Evolutionary conservation across 64 coral and sea anemone species (phyloP), one percentile per base, ranked within the genome.

Genomic region (Montipora cactus): DNA sequence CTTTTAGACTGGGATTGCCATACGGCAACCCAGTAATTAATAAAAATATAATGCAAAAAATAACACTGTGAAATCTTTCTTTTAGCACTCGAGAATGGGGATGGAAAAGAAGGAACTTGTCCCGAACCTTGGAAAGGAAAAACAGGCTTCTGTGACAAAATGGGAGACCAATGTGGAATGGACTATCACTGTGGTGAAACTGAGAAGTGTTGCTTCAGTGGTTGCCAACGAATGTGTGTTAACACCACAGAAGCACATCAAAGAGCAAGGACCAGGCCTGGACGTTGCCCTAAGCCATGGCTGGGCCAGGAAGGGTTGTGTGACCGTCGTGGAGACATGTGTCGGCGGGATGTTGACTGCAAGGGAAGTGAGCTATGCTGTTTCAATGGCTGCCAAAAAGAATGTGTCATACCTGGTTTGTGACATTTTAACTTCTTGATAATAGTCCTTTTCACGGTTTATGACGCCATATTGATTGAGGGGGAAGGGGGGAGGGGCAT

Each of bases 161-260:
- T 88, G 84, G 92, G 76, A 16, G 84, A 93, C 47, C 12, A 93
- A 49, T 93, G 92, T 81, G 77, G 59, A 37, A 88, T 79, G 77
- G 92, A 93, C 67, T 88, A 51, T n/a, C 77, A 73, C 59, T 93
- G 92, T 59, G 23, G 58, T 58, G 81, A 62, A 77, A 93, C 87
- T 58, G 58, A 93, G 45, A 87, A 93, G 49, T 93, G 92, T 64
- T 93, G 92, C 45, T 93, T 88, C 51, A 93, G 87, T 75, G 92
- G 92, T 44, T 93, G 92, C 50, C 92, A 93, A 46, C 61, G 67
- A 25, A 61, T 88, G 92, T 93, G 92, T 61, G 21, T 93, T 16
- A 76, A 92, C 9, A 71, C 82, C 0, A 71, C 82, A 50, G 82
- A 86, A 23, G 66, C 62, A 71, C 82, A 86, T 18, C 13, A 86